Evolutionary conservation across 2,888 invertebrate species (phyloP), one percentile per base, ranked within the genome.

Genomic region (Muscina levida): DNA sequence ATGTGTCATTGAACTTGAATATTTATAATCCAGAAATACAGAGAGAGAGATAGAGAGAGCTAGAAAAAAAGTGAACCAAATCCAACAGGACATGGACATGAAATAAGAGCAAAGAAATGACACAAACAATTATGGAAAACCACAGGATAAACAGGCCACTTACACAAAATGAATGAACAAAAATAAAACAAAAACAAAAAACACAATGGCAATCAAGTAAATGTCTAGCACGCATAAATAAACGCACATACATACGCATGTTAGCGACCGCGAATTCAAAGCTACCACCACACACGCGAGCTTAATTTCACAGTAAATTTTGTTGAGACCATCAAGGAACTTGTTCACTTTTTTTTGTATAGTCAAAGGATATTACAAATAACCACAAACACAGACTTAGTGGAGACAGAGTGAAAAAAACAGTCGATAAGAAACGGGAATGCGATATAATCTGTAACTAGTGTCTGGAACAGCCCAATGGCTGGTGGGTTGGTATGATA

Each of bases 71-170:
- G 24, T 19, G 53, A 53, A 24, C 22, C 22, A 37, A 6, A 37
- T 10, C 48, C 48, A 48, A 48, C 22, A 39, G 15, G 15, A 57
- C 31, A 39, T n/a, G n/a, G n/a, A 22, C 5, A 59, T 37, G 39
- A 59, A 53, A 53, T 1, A 48, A 6, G 15, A 53, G 17, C 59
- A 17, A 17, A 39, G 15, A 37, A 48, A 59, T 59, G 39, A 59
- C 11, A 59, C 37, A 59, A 37, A 67, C 51, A 67, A 53, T 53
- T 39, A 37, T 6, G 39, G 56, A 8, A 24, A 71, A 57, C 57
- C 51, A 66, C 71, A 57, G 53, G 57, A 44, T 74, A 57, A 73
- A 74, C 57, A 53, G 8, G 17, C 15, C 42, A 1, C 31, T 53
- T 19, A 42, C 10, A 10, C 1, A 44, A 1, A 17, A 1, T 26